Evolutionary conservation across 2,888 invertebrate genomes (phyloP).

Genomic region (Biston betularia): DNA sequence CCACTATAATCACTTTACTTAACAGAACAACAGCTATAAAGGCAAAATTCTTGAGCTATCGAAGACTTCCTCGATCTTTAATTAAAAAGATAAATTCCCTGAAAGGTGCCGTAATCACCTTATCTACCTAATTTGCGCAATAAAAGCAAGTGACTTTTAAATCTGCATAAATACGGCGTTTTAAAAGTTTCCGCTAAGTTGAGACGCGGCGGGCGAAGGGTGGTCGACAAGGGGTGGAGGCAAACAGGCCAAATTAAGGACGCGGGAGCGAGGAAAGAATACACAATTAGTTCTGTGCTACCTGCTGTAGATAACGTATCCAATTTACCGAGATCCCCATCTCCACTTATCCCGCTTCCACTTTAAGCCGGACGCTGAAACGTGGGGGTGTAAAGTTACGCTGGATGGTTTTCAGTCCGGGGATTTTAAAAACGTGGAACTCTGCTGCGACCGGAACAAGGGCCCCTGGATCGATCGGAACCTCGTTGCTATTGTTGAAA

Average conservation of each 20-base stretch:
- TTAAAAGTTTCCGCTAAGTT: constrained; percentile 84
- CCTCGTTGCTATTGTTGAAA: constrained; percentile 79
- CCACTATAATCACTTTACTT: constrained; percentile 2
- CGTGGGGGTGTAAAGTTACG: constrained; percentile 57
- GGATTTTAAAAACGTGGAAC: constrained; percentile 81
- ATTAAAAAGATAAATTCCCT: constrained; percentile 52
- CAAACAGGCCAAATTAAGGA: constrained; percentile 82
- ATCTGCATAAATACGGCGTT: constrained; percentile 74
- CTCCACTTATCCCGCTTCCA: constrained; percentile 48
- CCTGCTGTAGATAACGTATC: constrained; percentile 81
- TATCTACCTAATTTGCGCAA: constrained; percentile 63
- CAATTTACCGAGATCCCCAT: constrained; percentile 65
- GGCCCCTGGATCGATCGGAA: constrained; percentile 79
- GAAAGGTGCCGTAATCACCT: constrained; percentile 57
- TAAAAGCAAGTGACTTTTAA: constrained; percentile 65
- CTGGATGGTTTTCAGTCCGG: constrained; percentile 70
- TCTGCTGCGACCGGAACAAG: constrained; percentile 80
- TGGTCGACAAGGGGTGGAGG: constrained; percentile 60
- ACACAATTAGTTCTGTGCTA: constrained; percentile 85
- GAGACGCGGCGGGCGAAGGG: constrained; percentile 62
- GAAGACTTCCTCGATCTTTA: constrained; percentile 43
- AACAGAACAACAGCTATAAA: constrained; percentile 19
- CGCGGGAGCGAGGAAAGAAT: constrained; percentile 84
- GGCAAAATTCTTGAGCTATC: constrained; percentile 30
- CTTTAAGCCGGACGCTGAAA: constrained; percentile 34